A percentile compares a stretch with the other conserved stretches of the same genome.
Evolutionary conservation across 2,113 vertebrate species (phyloP).

Genomic region (Sturnus vulgaris): DNA sequence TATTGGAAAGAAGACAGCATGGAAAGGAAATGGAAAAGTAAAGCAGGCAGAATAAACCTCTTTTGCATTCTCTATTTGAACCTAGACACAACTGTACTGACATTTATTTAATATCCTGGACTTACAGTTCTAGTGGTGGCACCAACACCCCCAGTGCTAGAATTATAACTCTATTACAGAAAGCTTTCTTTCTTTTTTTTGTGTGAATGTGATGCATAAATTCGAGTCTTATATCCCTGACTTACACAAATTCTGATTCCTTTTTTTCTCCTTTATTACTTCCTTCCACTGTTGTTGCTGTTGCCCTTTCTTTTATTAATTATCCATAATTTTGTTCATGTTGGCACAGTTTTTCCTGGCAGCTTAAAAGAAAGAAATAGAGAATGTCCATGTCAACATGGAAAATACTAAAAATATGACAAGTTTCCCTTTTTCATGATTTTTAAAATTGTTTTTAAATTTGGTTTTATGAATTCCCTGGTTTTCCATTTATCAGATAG

Average conservation of each 20-base stretch:
- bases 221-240: background rate
- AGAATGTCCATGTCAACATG: background rate
- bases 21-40: slow-evolving; percentile 44
- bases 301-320: background rate
- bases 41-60: background rate
- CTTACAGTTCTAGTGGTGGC: background rate
- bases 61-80: slow-evolving; percentile 5
- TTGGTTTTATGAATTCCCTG: background rate
- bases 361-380: background rate
- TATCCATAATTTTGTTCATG: background rate
- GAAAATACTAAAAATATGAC: background rate
- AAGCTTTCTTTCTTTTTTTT: background rate
- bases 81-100: background rate
- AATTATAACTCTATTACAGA: background rate
- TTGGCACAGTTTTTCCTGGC: background rate
- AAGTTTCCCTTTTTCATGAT: background rate
- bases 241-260: background rate
- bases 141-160: background rate
- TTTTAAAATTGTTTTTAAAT: background rate
- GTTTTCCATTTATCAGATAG: background rate
- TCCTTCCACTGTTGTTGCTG: background rate
- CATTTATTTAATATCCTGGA: background rate
- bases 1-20: background rate
- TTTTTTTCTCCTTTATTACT: background rate
- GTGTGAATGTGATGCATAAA: background rate